Evolutionary conservation across 2,888 invertebrate species (phyloP).

Genomic region (Eupithecia vulgata): DNA sequence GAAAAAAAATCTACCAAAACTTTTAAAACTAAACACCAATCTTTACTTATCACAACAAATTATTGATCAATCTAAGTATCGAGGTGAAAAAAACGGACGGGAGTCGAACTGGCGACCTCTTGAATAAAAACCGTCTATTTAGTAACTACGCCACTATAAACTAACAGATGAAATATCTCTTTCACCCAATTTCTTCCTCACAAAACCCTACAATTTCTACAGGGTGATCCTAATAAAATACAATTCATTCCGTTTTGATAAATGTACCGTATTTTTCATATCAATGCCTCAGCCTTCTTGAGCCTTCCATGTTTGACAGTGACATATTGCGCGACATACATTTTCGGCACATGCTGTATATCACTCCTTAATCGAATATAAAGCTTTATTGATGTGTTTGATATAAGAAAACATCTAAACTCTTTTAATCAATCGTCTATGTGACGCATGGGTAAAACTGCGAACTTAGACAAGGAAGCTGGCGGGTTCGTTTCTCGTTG

Average conservation of each 20-base stretch:
- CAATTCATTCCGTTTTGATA: constrained; percentile 53
- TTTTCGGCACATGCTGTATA: constrained; percentile 57
- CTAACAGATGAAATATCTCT: background rate
- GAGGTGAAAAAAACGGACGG: background rate
- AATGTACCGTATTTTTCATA: constrained; percentile 62
- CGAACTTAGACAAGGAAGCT: background rate
- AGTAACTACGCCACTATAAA: background rate
- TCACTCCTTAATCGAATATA: constrained; percentile 66
- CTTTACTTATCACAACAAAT: background rate
- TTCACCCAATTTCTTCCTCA: background rate
- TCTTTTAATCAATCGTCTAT: background rate
- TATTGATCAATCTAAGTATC: background rate
- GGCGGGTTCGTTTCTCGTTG: background rate
- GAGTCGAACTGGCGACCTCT: background rate
- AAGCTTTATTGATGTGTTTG: constrained; percentile 51
- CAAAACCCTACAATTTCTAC: constrained; percentile 31
- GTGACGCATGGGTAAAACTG: background rate
- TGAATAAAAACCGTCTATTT: background rate
- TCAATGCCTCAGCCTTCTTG: constrained; percentile 62
- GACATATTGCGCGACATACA: constrained; percentile 63
- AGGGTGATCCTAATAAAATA: constrained; percentile 40
- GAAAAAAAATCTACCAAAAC: no score
- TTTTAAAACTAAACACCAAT: no score
- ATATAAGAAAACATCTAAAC: constrained; percentile 5
- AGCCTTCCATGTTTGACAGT: constrained; percentile 54